Evolutionary conservation across 2,888 invertebrate genomes (phyloP), one percentile per base, ranked within the genome.

Genomic region (Callimorpha dominula): DNA sequence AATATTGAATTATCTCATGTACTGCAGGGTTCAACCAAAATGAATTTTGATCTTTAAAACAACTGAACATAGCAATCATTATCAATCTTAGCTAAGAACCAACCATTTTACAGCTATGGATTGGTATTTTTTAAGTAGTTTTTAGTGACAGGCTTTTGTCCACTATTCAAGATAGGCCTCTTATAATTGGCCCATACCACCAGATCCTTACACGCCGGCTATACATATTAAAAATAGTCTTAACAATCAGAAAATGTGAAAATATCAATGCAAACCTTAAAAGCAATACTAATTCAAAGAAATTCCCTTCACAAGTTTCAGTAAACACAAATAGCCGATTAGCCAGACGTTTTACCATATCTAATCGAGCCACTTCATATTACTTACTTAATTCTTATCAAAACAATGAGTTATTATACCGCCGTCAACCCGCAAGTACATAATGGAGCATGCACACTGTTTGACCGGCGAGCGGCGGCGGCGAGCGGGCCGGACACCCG

Each of bases 401-500:
- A 68, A 77, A 81, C 83, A 82, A 78, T 75, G 69, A 75, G 69
- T 73, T 81, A 79, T 81, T 72, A 80, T 74, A 66, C 14, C 62
- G 60, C 63, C 73, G 76, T 78, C 72, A 79, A 67, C 17, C 57
- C 54, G 65, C 63, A 68, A 66, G 74, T 71, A 75, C 72, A 81
- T 79, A 81, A 79, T 73, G 81, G 85, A 20, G 81, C 78, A 74
- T 83, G 68, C 81, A 85, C 81, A 85, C 81, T 88, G 88, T 88
- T 88, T 89, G 91, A 88, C 91, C 91, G 88, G 86, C 87, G 84
- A 74, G 80, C 83, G 84, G 81, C 84, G 80, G 72, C 74, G 73
- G 74, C 75, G 71, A 72, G 70, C 75, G 74, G 77, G 71, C 70
- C 73, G 78, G 89, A 86, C 90, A 85, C 86, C 82, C 86, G 86